Evolutionary conservation across 1,140 invertebrate genomes (phyloP), one percentile per base, ranked within the genome.

Genomic region (Lasioglossum albipes): DNA sequence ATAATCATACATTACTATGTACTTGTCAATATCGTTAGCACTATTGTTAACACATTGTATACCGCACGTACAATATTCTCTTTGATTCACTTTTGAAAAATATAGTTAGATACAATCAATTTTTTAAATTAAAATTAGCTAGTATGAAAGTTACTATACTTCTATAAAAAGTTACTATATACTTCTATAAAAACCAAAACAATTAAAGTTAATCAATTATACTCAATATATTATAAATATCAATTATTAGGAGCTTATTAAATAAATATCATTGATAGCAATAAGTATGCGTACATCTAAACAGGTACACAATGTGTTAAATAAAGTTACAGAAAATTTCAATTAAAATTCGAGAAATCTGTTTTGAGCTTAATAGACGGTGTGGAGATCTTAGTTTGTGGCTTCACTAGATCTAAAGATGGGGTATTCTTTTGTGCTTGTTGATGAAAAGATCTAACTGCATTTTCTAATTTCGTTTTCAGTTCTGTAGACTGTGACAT

Each of bases 311-410:
- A 73, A 72, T 52, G 52, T 74, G 49, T 79, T 54, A 67, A 66
- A 18, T 27, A 7, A 36, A n/a, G 36, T n/a, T 52, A 65, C n/a
- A 27, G 4, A 20, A 52, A 54, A 27, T 10, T 83, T 94, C 94
- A 96, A 85, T 95, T 95, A 88, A 98, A 99, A 94, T 99, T 98
- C 87, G 97, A 98, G 91, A 99, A 99, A 93, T 99, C 97, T 22
- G 97, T 99, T 95, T 98, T 99, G 65, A 99, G 94, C 92, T 98
- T 98, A 87, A 99, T 99, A 13, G 97, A 96, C 80, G 95, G 95
- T 57, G 94, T 90, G 66, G 93, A 93, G 75, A 93, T 93, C 82
- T 94, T 94, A 67, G 95, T 93, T 87, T 96, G 95, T 71, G 93
- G 94, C 79, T 93, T 94, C 68, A 92, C 90, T 62, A 93, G 92